These are phyloP conservation scores for Plotosus lineatus DNA, from an alignment of 2,113 vertebrate species.

Conservation along the genomic window DNA sequence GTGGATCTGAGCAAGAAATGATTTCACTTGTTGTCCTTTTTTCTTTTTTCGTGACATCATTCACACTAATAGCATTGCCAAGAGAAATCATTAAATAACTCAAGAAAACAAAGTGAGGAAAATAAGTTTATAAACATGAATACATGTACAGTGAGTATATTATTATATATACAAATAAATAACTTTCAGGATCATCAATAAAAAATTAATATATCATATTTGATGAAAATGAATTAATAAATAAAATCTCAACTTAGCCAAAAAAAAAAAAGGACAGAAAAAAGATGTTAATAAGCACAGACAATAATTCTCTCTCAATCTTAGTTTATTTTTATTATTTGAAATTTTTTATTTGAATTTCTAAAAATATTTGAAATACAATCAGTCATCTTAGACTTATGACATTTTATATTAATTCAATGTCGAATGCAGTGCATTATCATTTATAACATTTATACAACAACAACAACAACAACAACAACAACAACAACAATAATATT, in stretches of 20 bases:
- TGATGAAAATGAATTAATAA: background rate
- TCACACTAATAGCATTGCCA: background rate
- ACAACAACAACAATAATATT: no score
- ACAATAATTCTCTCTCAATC: no score
- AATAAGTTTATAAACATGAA: background rate
- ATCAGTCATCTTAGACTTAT: no score
- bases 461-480: no score
- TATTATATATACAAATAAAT: background rate
- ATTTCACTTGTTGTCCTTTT: background rate
- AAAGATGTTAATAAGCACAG: background rate
- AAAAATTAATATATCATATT: background rate
- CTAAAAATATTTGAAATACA: no score
- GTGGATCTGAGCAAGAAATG: background rate
- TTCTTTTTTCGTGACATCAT: slow-evolving; percentile 19
- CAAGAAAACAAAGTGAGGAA: background rate
- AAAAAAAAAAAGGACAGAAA: background rate
- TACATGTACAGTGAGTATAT: background rate
- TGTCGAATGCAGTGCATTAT: no score
- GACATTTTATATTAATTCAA: no score
- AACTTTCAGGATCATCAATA: background rate
- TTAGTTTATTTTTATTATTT: no score
- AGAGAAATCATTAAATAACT: background rate
- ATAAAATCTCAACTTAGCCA: background rate
- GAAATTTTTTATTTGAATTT: no score
- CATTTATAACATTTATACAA: no score